Percentiles rank a stretch among this genome's conserved stretches.
phyloP scores from a whole-genome alignment of 2,113 vertebrate genomes.

The Plectropomus leopardus region DNA sequence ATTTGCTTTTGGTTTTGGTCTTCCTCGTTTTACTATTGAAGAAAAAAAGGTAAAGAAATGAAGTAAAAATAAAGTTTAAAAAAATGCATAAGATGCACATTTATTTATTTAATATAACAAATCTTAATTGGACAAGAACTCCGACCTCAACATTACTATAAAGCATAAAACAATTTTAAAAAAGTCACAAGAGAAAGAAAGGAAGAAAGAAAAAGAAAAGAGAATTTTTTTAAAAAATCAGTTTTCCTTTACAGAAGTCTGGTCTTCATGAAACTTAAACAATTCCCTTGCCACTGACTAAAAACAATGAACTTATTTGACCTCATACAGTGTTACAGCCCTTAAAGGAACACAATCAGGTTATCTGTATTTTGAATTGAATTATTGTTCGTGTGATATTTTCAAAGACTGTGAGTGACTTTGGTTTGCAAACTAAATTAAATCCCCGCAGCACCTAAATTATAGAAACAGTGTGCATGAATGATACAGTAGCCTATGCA shows the following conservation, averaged over 20 bases:
- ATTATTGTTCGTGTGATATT: not conserved
- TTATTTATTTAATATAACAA: not conserved
- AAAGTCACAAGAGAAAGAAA: not conserved
- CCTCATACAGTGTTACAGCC: not conserved
- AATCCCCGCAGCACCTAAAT: not conserved
- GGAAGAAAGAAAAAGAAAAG: not conserved
- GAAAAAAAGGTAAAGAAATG: not conserved
- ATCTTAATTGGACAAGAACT: not conserved
- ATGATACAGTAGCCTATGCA: not conserved
- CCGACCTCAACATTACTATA: not conserved
- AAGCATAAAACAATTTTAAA: too few species aligned
- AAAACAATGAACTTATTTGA: slow-evolving; percentile 1
- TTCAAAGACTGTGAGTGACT: not conserved
- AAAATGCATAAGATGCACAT: not conserved
- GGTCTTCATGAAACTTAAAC: too few species aligned
- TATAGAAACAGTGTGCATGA: not conserved
- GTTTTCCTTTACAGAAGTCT: not conserved
- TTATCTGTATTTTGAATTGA: not conserved
- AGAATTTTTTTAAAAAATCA: too few species aligned
- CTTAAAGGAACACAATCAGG: not conserved
- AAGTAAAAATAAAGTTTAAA: too few species aligned
- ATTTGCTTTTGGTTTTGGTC: not conserved
- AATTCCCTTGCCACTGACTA: not conserved
- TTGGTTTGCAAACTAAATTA: not conserved
- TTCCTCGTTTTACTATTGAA: not conserved